These are phyloP conservation scores for Xiphias gladius DNA, from an alignment of 2,113 vertebrate genomes.

Conservation along the genomic window DNA sequence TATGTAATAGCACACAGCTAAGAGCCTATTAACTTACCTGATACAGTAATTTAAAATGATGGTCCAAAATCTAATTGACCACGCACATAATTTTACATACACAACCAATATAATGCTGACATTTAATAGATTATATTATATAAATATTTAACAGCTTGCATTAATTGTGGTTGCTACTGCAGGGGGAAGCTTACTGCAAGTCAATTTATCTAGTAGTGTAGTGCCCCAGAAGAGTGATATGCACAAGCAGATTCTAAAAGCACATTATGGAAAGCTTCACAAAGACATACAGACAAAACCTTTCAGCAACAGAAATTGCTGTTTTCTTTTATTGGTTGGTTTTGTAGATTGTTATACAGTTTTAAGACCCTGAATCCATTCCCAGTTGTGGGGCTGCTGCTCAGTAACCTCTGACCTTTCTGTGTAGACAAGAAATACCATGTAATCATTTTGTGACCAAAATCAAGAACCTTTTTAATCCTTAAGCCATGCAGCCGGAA, in stretches of 20 bases:
- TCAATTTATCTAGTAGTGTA: slow-evolving; percentile 5
- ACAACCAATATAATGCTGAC: slow-evolving; percentile 7
- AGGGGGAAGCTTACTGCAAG: not conserved
- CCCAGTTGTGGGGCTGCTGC: not conserved
- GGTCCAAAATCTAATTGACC: slow-evolving; percentile 4
- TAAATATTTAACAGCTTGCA: slow-evolving; percentile 28
- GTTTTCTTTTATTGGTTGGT: not conserved
- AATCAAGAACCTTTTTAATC: slow-evolving; percentile 9
- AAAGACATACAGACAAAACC: slow-evolving; percentile 17
- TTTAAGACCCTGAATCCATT: not conserved
- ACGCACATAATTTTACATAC: slow-evolving; percentile 5
- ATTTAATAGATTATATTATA: slow-evolving; percentile 18
- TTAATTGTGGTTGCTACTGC: slow-evolving; percentile 5
- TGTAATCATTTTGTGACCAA: slow-evolving; percentile 16
- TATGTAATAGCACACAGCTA: slow-evolving; percentile 9
- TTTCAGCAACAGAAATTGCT: not conserved
- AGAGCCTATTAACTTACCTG: slow-evolving; percentile 38
- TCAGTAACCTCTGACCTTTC: slow-evolving; percentile 6
- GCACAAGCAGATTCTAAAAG: not conserved
- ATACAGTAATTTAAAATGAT: slow-evolving; percentile 38
- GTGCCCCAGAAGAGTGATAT: not conserved
- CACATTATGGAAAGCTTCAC: not conserved
- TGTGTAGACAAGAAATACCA: not conserved
- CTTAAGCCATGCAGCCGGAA: not conserved
- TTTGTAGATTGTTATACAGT: not conserved